These are phyloP conservation scores for Aplochiton taeniatus DNA, from an alignment of 2,797 vertebrate species.

Conservation along the genomic window DNA sequence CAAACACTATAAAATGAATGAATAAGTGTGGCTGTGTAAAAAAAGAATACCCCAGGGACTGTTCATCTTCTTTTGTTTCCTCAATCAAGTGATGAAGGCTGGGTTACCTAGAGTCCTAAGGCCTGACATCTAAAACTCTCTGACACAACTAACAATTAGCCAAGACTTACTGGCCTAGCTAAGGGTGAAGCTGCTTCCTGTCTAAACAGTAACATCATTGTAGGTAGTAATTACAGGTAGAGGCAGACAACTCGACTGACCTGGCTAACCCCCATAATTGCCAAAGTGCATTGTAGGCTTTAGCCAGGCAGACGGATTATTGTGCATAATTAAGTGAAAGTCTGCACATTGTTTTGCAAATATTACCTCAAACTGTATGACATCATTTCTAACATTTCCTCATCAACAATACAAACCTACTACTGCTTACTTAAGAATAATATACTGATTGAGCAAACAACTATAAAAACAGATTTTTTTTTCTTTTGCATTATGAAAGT, in stretches of 20 bases:
- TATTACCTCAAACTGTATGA: too few relatives aligned
- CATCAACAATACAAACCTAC: too few relatives aligned
- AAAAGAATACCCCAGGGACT: not conserved
- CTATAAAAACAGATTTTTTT: too few relatives aligned
- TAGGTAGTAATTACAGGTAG: not conserved
- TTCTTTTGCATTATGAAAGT: not conserved
- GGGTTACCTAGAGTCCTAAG: not conserved
- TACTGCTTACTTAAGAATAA: too few relatives aligned
- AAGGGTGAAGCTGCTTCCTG: conserved; percentile 32
- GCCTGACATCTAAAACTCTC: conserved; percentile 1
- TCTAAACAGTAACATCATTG: conserved; percentile 25
- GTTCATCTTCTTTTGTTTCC: conserved; percentile 24
- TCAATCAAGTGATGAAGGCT: conserved; percentile 22
- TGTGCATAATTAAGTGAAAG: too few relatives aligned
- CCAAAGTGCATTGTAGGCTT: too few relatives aligned
- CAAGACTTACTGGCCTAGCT: conserved; percentile 29
- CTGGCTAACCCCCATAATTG: not conserved
- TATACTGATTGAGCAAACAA: too few relatives aligned
- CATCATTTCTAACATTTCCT: too few relatives aligned
- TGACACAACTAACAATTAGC: conserved; percentile 32
- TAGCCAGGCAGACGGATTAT: too few relatives aligned
- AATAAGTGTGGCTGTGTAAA: conserved; percentile 6
- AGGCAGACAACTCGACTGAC: not conserved
- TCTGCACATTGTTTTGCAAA: too few relatives aligned
- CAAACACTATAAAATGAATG: not conserved